Conservation (phyloP, 2,797 vertebrate species). For the Pangasius krempfi region DNA sequence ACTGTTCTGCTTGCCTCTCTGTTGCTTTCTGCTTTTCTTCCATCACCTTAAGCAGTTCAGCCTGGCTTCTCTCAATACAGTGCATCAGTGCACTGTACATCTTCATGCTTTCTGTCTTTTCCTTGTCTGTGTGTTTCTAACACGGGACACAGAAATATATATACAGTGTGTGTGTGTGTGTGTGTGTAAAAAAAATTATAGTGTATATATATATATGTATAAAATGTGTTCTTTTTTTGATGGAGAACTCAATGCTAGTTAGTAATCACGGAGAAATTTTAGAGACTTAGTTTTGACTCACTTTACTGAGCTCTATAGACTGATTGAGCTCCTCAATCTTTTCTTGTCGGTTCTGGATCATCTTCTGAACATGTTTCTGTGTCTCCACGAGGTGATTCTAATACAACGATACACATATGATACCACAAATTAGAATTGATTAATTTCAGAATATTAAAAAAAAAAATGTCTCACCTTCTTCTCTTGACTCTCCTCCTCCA, state of each 20-base stretch:
- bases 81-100: constrained; percentile 39
- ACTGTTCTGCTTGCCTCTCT: constrained; percentile 25
- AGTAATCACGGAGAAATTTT: no score
- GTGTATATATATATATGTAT: no score
- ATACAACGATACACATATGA: not conserved
- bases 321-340: constrained; percentile 27
- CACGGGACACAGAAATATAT: not conserved
- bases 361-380: constrained; percentile 28
- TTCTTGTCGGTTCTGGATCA: constrained; percentile 33
- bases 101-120: constrained; percentile 29
- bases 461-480: constrained; percentile 36
- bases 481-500: constrained; percentile 36
- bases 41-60: constrained; percentile 36
- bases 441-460: not conserved
- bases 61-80: constrained; percentile 53
- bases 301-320: constrained; percentile 25
- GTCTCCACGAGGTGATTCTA: constrained; percentile 20
- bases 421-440: not conserved
- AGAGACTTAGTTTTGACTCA: not conserved
- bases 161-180: no score
- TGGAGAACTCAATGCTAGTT: not conserved
- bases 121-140: constrained; percentile 38
- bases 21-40: constrained; percentile 33
- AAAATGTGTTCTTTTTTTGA: no score
- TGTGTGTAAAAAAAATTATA: no score